Conservation (phyloP, 2,888 invertebrate species). For the Chrysomela aeneicollis region DNA sequence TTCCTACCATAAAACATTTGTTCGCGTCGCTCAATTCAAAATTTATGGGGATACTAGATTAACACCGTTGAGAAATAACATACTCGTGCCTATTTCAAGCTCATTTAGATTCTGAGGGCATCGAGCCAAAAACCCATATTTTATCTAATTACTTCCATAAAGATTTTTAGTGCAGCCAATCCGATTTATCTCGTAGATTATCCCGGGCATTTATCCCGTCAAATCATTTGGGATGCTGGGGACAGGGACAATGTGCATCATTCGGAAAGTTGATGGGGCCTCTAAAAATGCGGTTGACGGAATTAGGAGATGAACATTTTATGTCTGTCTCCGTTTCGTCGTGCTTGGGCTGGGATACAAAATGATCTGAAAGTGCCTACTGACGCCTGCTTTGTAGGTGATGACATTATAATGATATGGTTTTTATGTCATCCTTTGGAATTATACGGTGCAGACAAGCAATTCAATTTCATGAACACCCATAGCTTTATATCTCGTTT, state of each 20-base stretch:
- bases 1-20: not conserved
- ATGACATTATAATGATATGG: too few species aligned
- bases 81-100: not conserved
- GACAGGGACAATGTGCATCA: too few species aligned
- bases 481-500: too few species aligned
- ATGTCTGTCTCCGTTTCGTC: not conserved
- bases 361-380: not conserved
- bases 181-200: slow-evolving; percentile 28
- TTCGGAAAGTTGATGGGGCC: slow-evolving; percentile 9
- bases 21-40: not conserved
- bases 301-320: slow-evolving; percentile 12
- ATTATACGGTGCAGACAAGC: too few species aligned
- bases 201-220: slow-evolving; percentile 20
- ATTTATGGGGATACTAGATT: not conserved
- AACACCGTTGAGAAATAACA: not conserved
- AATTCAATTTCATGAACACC: too few species aligned
- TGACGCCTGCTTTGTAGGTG: not conserved
- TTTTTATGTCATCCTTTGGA: too few species aligned
- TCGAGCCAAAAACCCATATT: slow-evolving; percentile 19
- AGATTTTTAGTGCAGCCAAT: slow-evolving; percentile 26
- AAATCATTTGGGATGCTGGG: not conserved
- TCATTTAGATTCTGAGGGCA: not conserved
- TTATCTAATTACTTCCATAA: slow-evolving; percentile 32
- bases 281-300: slow-evolving; percentile 13
- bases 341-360: not conserved